A percentile compares a stretch with the other conserved stretches of the same genome.
Evolutionary conservation across 2,888 invertebrate genomes (phyloP).

Genomic region (Sericinus montela): DNA sequence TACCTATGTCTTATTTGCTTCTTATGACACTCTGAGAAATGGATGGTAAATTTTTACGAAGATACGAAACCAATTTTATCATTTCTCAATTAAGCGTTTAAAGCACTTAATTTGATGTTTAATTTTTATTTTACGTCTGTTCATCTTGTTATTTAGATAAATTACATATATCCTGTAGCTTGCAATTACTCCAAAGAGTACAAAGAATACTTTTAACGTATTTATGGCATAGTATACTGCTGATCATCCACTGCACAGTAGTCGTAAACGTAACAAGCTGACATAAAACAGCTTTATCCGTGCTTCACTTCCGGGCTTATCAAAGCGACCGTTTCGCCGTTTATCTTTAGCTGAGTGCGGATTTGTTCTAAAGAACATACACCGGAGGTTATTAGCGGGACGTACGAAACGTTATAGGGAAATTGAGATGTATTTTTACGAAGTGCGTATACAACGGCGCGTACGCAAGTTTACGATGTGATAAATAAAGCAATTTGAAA

Average conservation of each 20-base stretch:
- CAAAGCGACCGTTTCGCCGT: slow-evolving; percentile 9
- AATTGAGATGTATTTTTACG: not conserved
- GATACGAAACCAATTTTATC: too few species aligned
- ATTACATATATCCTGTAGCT: too few species aligned
- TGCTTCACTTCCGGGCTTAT: slow-evolving; percentile 3
- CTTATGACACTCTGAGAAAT: too few species aligned
- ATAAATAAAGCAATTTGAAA: not conserved
- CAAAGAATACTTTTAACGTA: too few species aligned
- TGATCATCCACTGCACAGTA: not conserved
- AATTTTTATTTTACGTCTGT: too few species aligned
- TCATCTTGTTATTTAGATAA: too few species aligned
- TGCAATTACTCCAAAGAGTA: too few species aligned
- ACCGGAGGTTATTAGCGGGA: not conserved
- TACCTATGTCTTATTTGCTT: too few species aligned
- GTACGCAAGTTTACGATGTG: not conserved
- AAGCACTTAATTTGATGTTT: too few species aligned
- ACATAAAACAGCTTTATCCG: not conserved
- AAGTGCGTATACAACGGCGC: not conserved
- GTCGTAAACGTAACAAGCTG: not conserved
- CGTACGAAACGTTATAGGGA: not conserved
- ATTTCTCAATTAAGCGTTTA: too few species aligned
- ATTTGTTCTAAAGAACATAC: not conserved
- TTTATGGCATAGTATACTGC: not conserved
- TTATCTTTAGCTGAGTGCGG: slow-evolving; percentile 17
- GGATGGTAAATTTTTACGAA: too few species aligned